Evolutionary conservation across 2,888 invertebrate species (phyloP), one percentile per base, ranked within the genome.

Genomic region (Anthrax anthrax): DNA sequence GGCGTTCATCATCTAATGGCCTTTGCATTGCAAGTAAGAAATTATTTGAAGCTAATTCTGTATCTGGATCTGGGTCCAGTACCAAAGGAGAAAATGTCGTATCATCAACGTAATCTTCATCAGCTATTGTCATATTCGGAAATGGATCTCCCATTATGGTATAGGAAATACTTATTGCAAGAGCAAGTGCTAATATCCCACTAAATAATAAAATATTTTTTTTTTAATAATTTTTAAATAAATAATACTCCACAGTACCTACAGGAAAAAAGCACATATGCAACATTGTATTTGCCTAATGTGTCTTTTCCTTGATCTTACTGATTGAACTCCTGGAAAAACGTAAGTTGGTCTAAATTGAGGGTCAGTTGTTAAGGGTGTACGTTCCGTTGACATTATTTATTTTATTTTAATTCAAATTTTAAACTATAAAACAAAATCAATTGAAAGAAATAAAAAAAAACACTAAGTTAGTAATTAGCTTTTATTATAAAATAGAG

Each of bases 251-350:
- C 5, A 29, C 12, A 9, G 10, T 51, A 76, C 83, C 80, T 66
- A 87, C 86, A 84, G 63, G 47, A 84, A 64, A 12, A 73, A 70
- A 5, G 78, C 72, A 56, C 81, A 82, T 39, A 84, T 67, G 54
- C 79, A 81, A 60, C 83, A 85, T 57, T 85, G 84, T 57, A 82
- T 78, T 57, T 74, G 74, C 42, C 68, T 67, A 52, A 74, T 61
- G 55, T 65, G 67, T 12, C 60, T 61, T 39, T 67, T 65, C 40
- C 71, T 67, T 14, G 64, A 64, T 36, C 72, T 63, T 32, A 70
- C 61, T 12, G 9, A 3, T 9, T 29, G 8, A 32, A 32, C 29
- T 19, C 72, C 70, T 29, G 73, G 71, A 53, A 74, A 74, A 3
- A 72, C 66, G 54, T 73, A 72, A 40, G 62, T 60, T n/a, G 72